Evolutionary conservation across 2,113 vertebrate genomes (phyloP), one percentile per base, ranked within the genome.

Genomic region (Lasiurus borealis): DNA sequence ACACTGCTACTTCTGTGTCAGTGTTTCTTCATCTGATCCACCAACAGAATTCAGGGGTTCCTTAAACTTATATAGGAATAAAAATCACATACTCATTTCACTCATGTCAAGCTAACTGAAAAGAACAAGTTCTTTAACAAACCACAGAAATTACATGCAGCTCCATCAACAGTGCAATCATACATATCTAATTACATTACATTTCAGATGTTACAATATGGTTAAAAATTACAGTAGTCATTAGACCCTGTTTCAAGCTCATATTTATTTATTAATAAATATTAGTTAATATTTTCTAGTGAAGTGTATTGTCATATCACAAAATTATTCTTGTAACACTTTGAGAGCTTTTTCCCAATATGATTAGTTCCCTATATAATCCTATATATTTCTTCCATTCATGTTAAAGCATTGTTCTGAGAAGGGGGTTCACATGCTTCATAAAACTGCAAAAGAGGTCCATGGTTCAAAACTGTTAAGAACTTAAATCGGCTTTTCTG

Each of bases 401-500:
- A 44, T 73, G 86, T 59, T 59, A 72, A 83, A 66, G 5, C 14
- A 59, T 48, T 87, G 5, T 91, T 83, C 75, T 77, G 52, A 52
- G 57, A 34, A 85, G 40, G 48, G 5, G 7, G 19, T 36, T 36
- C 27, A 62, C 50, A 81, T 10, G 31, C 11, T 77, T 89, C 23
- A 68, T 44, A 83, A 91, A 95, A 89, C 23, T 86, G 6, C 1
- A 6, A 66, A 91, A 87, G 14, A 11, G 31, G 23, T 66, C 52
- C 46, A 48, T 52, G 21, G 1, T 48, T 90, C 48, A 95, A 92
- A 90, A 46, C 29, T 76, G 15, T 88, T 91, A 40, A 88, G 72
- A 95, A 92, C 14, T 16, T 81, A 54, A 68, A 54, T 25, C 64
- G 21, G 19, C 85, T 84, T 96, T 83, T 75, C 75, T 87, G 23